Evolutionary conservation across 2,888 invertebrate species (phyloP), one percentile per base, ranked within the genome.

Genomic region (Dynastes tityus): DNA sequence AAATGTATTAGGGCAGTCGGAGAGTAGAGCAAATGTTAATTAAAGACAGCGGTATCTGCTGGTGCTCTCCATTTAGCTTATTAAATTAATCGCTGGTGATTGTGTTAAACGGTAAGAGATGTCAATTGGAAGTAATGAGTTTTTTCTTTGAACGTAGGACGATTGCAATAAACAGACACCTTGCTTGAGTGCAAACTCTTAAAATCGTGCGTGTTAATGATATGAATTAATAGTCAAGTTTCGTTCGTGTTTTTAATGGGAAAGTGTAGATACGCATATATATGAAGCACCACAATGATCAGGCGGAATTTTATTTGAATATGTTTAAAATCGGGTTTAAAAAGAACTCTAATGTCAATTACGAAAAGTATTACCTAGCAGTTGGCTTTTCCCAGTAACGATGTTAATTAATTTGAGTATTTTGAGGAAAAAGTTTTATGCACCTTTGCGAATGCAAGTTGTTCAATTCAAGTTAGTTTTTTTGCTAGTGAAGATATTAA

Each of bases 21-120:
- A 29, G 61, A 67, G 29, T 70, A 51, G 53, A 70, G 45, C 32
- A 53, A 67, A 70, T 53, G 70, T 70, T 70, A 70, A 70, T 70
- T 70, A 70, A 70, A 70, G 53, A 32, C 53, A 5, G 70, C 53
- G 27, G 51, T n/a, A 29, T 27, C 45, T 53, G 70, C 32, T 53
- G 29, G 51, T 45, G 67, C 16, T 22, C 37, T 29, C 13, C 53
- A 55, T 53, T 51, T 53, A 29, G 29, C 45, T 70, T 53, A 53
- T 51, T 70, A 70, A 53, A 32, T 70, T 70, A 70, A 70, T 53
- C 70, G 70, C 51, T 32, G 53, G 29, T 37, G 53, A 70, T 70
- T 53, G 53, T 53, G 29, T 70, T 53, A 70, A 70, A 53, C 51
- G 53, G 53, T 13, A 22, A 70, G 37, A 68, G 22, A 53, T 70